A percentile compares a stretch with the other conserved stretches of the same genome.
Evolutionary conservation across 2,113 vertebrate species (phyloP).

Genomic region (Morone saxatilis): DNA sequence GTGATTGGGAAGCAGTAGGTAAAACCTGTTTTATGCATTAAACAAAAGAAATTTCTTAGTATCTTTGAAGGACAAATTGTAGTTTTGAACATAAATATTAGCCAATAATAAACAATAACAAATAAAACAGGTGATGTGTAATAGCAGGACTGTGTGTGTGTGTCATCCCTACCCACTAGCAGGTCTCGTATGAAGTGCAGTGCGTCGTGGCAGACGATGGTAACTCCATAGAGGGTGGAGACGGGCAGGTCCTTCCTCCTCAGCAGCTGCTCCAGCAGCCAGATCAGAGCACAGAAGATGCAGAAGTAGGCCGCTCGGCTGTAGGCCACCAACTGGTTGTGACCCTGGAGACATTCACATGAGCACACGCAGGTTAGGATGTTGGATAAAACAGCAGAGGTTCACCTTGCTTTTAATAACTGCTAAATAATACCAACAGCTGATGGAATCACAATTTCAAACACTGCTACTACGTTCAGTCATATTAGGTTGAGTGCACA

Average conservation of each 20-base stretch:
- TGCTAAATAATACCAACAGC: neutral
- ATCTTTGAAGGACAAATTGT: neutral
- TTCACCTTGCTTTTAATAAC: neutral
- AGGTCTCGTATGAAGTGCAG: conserved; percentile 88
- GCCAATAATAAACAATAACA: too few species aligned
- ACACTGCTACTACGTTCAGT: neutral
- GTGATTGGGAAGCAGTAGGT: conserved; percentile 95
- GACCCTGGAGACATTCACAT: conserved; percentile 85
- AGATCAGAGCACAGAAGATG: conserved; percentile 94
- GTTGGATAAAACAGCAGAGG: neutral
- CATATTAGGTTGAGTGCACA: neutral
- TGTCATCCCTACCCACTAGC: conserved; percentile 88
- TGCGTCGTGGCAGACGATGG: conserved; percentile 88
- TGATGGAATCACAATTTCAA: neutral
- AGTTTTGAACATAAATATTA: neutral
- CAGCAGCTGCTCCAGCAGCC: conserved; percentile 92
- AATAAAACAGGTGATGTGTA: too few species aligned
- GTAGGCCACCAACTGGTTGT: conserved; percentile 97
- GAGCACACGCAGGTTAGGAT: neutral
- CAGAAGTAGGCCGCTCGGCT: conserved; percentile 97
- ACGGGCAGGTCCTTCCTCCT: conserved; percentile 87
- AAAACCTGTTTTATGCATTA: conserved; percentile 84
- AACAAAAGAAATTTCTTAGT: conserved; percentile 13
- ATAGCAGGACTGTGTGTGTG: neutral
- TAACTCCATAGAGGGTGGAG: conserved; percentile 91